A percentile compares a stretch with the other conserved stretches of the same genome.
phyloP scores from a whole-genome alignment of 2,797 vertebrate species.

The Urophycis tenuis region DNA sequence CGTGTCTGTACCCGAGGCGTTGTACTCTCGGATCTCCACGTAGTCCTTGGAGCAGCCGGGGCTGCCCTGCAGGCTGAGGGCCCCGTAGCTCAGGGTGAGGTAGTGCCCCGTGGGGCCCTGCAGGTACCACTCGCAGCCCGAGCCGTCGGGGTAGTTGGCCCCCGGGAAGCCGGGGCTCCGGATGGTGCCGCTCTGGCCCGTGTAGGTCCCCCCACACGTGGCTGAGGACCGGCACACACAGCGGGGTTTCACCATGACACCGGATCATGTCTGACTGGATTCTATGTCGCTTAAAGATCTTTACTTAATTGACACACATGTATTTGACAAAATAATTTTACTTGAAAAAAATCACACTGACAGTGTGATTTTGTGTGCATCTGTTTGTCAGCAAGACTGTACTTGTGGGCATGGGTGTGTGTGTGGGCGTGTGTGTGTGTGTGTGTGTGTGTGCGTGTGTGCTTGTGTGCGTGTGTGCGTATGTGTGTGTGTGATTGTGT shows the following conservation, averaged over 20 bases:
- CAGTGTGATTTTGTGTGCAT: too few species aligned
- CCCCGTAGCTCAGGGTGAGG: conserved; percentile 74
- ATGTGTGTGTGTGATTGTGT: too few species aligned
- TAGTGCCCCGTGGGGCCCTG: conserved; percentile 82
- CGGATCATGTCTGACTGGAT: too few species aligned
- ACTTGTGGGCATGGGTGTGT: not conserved
- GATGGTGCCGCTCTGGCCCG: conserved; percentile 71
- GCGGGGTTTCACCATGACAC: too few species aligned
- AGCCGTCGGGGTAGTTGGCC: conserved; percentile 72
- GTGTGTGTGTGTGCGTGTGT: not conserved
- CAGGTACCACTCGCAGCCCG: conserved; percentile 85
- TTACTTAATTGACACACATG: not conserved
- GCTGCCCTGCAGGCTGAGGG: conserved; percentile 73
- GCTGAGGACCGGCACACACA: conserved; percentile 60
- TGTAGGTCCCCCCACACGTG: conserved; percentile 77
- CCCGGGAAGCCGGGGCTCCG: conserved; percentile 75
- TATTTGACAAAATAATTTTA: not conserved
- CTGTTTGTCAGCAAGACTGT: not conserved
- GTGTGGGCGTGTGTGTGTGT: not conserved
- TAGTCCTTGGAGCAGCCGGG: conserved; percentile 73
- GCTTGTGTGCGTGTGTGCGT: too few species aligned
- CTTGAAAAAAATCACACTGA: too few species aligned
- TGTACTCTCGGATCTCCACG: conserved; percentile 84
- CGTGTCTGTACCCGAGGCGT: conserved; percentile 51
- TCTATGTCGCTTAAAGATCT: too few species aligned